Evolutionary conservation across 2,888 invertebrate species (phyloP).

Genomic region (Cataglyphis livida): DNA sequence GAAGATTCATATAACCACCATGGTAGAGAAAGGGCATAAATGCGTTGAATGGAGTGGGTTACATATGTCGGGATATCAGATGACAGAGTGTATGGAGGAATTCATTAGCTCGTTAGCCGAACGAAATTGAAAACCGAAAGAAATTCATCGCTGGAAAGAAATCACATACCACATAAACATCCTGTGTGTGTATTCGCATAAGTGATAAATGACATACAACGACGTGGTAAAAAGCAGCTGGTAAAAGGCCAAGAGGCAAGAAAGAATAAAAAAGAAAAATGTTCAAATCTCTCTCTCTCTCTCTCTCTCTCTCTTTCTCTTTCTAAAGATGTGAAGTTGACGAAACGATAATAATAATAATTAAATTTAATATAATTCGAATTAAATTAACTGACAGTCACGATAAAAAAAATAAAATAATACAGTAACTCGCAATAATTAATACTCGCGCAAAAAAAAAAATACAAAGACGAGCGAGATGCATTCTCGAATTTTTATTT

Average conservation of each 20-base stretch:
- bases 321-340: background rate
- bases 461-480: constrained; percentile 14
- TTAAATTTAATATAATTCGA: background rate
- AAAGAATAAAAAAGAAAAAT: background rate
- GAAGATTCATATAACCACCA: constrained; percentile 5
- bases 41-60: background rate
- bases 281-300: constrained; percentile 2
- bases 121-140: constrained; percentile 63
- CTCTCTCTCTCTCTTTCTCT: background rate
- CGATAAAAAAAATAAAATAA: background rate
- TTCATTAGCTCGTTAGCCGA: constrained; percentile 42
- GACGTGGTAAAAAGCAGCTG: constrained; percentile 39
- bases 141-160: constrained; percentile 44
- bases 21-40: constrained; percentile 6
- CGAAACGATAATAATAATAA: background rate
- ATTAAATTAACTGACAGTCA: background rate
- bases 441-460: background rate
- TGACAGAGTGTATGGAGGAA: constrained; percentile 17
- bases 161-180: constrained; percentile 3
- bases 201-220: constrained; percentile 38
- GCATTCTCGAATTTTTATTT: constrained; percentile 2
- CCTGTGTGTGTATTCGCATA: constrained; percentile 6
- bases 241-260: constrained; percentile 54
- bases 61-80: constrained; percentile 36
- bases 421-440: constrained; percentile 28